Conservation (phyloP, 2,888 invertebrate genomes). For the Diadegma fenestrale region DNA sequence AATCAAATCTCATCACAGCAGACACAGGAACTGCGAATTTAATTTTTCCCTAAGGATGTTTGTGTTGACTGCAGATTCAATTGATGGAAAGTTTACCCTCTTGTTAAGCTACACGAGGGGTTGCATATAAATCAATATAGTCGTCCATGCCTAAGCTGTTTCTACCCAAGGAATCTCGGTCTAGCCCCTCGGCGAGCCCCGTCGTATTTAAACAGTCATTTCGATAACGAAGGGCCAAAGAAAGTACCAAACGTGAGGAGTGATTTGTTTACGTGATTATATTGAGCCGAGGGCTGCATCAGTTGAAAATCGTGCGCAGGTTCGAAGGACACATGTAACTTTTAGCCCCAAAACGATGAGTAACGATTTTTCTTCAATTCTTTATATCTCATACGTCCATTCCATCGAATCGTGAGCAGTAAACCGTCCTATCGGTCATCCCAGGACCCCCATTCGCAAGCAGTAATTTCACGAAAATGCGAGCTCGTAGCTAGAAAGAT, state of each 20-base stretch:
- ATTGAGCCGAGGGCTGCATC: neutral
- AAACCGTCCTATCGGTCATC: slow-evolving; percentile 11
- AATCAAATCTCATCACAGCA: neutral
- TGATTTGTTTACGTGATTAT: neutral
- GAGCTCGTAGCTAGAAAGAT: neutral
- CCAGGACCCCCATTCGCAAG: slow-evolving; percentile 31
- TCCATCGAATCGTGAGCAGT: neutral
- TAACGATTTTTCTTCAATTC: neutral
- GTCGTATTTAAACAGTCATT: neutral
- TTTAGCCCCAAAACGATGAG: neutral
- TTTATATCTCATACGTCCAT: neutral
- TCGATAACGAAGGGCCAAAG: neutral
- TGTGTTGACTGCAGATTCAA: neutral
- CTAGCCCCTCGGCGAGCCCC: neutral
- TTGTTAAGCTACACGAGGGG: neutral
- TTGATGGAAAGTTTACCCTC: too few relatives aligned
- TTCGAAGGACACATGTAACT: neutral
- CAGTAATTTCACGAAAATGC: slow-evolving; percentile 25
- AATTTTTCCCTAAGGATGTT: neutral
- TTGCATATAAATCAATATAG: neutral
- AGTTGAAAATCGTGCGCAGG: neutral
- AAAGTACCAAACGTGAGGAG: neutral
- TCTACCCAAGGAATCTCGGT: neutral
- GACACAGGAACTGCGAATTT: neutral
- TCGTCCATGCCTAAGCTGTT: neutral